Evolutionary conservation across 1,140 invertebrate genomes (phyloP).

Genomic region (Vollenhovia emeryi): DNA sequence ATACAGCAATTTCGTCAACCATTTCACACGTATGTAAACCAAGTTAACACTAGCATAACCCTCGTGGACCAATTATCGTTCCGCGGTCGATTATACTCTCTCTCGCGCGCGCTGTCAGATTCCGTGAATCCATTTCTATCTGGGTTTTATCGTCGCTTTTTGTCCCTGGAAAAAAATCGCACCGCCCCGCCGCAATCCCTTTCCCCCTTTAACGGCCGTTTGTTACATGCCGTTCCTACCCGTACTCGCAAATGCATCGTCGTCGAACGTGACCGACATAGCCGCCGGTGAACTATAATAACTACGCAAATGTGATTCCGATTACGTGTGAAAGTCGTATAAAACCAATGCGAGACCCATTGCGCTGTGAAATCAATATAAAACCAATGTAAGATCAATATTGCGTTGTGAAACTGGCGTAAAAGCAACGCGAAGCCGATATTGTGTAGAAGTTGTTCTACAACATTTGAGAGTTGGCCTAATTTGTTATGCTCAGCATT

Average conservation of each 20-base stretch:
- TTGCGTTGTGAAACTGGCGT: slow-evolving; percentile 23
- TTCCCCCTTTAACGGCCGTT: neutral
- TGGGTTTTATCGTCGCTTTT: neutral
- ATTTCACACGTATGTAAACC: neutral
- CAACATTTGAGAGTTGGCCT: slow-evolving; percentile 26
- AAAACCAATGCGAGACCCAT: slow-evolving; percentile 35
- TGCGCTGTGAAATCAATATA: slow-evolving; percentile 42
- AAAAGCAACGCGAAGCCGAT: slow-evolving; percentile 6
- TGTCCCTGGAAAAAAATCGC: slow-evolving; percentile 23
- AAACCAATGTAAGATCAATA: slow-evolving; percentile 26
- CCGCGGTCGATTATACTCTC: slow-evolving; percentile 63
- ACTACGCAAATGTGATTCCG: slow-evolving; percentile 42
- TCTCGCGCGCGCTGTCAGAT: slow-evolving; percentile 22
- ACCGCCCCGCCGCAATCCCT: neutral
- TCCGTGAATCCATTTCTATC: slow-evolving; percentile 55
- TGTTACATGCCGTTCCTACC: neutral
- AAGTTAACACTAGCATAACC: slow-evolving; percentile 16
- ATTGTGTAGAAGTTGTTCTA: slow-evolving; percentile 37
- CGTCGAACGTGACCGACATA: slow-evolving; percentile 38
- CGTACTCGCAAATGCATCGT: slow-evolving; percentile 17
- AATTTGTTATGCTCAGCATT: slow-evolving; percentile 20
- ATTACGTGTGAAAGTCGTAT: slow-evolving; percentile 48
- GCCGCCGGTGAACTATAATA: slow-evolving; percentile 45
- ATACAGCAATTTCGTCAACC: slow-evolving; percentile 59
- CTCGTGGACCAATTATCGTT: slow-evolving; percentile 70